Evolutionary conservation across 2,888 invertebrate species (phyloP).

Genomic region (Omphaloscelis lunosa): DNA sequence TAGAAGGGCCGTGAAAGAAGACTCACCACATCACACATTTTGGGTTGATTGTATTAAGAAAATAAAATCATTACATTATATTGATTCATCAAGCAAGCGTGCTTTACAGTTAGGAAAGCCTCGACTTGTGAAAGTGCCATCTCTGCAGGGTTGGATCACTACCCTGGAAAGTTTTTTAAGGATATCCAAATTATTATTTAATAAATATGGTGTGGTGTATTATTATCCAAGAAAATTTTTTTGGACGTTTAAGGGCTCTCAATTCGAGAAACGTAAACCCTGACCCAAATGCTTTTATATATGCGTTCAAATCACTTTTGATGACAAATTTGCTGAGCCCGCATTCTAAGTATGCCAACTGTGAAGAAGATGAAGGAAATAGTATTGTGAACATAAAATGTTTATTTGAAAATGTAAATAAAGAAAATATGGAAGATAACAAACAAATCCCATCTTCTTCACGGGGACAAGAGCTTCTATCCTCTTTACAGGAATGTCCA

Average conservation of each 20-base stretch:
- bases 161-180: slow-evolving; percentile 59
- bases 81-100: no score
- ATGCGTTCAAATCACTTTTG: slow-evolving; percentile 53
- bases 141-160: background rate
- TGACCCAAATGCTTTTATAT: slow-evolving; percentile 54
- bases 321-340: slow-evolving; percentile 25
- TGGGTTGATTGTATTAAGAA: slow-evolving; percentile 14
- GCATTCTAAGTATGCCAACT: slow-evolving; percentile 36
- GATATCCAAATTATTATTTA: slow-evolving; percentile 53
- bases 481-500: background rate
- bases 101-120: no score
- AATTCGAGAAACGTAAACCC: slow-evolving; percentile 63
- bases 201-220: slow-evolving; percentile 50
- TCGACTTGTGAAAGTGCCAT: no score
- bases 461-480: no score
- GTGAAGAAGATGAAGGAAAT: slow-evolving; percentile 27
- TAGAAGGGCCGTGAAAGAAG: slow-evolving; percentile 20
- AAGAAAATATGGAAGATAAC: no score
- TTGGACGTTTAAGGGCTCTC: slow-evolving; percentile 60
- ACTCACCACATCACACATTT: slow-evolving; percentile 33
- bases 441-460: no score
- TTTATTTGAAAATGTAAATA: no score
- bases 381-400: no score
- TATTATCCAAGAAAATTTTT: slow-evolving; percentile 63
- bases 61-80: no score